Evolutionary conservation across 1,140 invertebrate genomes (phyloP).

Genomic region (Caenorhabditis latens): DNA sequence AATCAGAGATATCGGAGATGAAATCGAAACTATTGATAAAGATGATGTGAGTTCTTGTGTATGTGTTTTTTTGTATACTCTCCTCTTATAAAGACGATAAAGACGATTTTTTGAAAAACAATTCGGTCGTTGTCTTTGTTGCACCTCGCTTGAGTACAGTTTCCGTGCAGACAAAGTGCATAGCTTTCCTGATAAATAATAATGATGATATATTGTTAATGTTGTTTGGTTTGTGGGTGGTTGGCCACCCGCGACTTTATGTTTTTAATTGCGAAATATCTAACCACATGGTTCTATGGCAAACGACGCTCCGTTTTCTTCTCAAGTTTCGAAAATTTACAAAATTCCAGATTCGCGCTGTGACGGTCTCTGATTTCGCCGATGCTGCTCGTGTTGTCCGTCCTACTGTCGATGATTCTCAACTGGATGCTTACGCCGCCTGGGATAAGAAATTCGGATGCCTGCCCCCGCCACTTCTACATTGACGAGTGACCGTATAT

Average conservation of each 20-base stretch:
- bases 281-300: background rate
- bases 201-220: no score
- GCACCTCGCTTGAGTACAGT: no score
- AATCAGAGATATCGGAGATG: constrained; percentile 68
- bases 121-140: background rate
- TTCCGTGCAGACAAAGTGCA: no score
- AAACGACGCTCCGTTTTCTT: background rate
- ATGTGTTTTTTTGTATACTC: no score
- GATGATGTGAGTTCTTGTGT: constrained; percentile 65
- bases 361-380: constrained; percentile 58
- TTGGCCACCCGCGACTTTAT: no score
- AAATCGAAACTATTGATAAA: constrained; percentile 65
- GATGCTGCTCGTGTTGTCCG: constrained; percentile 59
- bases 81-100: no score
- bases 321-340: background rate
- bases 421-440: constrained; percentile 61
- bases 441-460: constrained; percentile 69
- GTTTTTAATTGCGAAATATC: background rate
- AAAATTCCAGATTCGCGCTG: constrained; percentile 63
- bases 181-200: no score
- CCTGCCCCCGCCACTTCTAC: constrained; percentile 31
- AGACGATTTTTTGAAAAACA: background rate
- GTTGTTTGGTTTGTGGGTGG: no score
- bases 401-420: constrained; percentile 62
- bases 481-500: background rate